phyloP scores from a whole-genome alignment of 2,113 vertebrate genomes.

The Gasterosteus nipponicus region DNA sequence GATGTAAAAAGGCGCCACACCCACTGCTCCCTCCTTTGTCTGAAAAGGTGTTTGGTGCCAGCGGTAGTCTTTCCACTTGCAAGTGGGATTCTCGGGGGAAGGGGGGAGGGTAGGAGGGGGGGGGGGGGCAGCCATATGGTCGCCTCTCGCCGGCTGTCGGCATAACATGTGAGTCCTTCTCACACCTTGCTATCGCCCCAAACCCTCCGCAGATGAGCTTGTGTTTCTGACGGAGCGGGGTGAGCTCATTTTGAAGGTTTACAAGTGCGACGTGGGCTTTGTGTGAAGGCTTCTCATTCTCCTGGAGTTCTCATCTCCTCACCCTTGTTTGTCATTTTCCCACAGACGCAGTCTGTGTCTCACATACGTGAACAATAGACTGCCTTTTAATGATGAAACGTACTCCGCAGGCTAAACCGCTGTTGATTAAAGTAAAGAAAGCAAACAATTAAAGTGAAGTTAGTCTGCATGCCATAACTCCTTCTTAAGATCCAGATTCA shows the following conservation, averaged over 20 bases:
- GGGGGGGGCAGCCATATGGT: conserved; percentile 56
- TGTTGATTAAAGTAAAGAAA: conserved; percentile 1
- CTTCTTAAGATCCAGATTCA: too few species aligned
- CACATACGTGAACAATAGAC: background rate
- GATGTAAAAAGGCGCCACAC: conserved; percentile 22
- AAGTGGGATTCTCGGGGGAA: conserved; percentile 22
- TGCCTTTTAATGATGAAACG: background rate
- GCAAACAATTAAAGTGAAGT: background rate
- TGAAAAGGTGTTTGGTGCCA: conserved; percentile 50
- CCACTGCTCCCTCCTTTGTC: conserved; percentile 24
- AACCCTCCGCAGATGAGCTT: background rate
- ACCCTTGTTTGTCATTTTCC: background rate
- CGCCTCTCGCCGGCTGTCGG: conserved; percentile 58
- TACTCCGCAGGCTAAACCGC: background rate
- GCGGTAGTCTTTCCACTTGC: conserved; percentile 38
- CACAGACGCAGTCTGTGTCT: background rate
- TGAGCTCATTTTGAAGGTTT: background rate
- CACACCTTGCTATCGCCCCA: conserved; percentile 16
- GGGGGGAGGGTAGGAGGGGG: background rate
- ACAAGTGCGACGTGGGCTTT: background rate
- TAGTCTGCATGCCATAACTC: background rate
- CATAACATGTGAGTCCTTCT: conserved; percentile 14
- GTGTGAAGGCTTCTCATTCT: background rate
- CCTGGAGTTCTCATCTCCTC: background rate
- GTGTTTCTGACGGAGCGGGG: conserved; percentile 4